Evolutionary conservation across 2,888 invertebrate species (phyloP).

Genomic region (Drepana falcataria): DNA sequence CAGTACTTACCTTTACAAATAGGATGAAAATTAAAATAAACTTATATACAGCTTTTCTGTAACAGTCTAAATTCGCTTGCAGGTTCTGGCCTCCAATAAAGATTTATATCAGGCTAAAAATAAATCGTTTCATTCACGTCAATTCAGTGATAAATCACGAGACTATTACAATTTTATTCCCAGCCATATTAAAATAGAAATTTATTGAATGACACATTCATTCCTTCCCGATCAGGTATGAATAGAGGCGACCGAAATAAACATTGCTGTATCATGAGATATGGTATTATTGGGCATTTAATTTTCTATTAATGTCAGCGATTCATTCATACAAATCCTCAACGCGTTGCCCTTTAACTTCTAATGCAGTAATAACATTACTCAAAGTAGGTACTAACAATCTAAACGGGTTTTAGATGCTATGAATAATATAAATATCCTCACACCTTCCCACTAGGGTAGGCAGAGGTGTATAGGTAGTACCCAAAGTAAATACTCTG

Average conservation of each 20-base stretch:
- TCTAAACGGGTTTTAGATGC: too few species aligned
- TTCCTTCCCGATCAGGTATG: neutral
- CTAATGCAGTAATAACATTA: too few species aligned
- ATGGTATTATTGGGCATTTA: neutral
- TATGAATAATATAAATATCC: too few species aligned
- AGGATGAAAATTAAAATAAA: neutral
- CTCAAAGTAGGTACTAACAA: too few species aligned
- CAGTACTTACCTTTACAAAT: too few species aligned
- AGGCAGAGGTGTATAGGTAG: too few species aligned
- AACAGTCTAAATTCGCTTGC: too few species aligned
- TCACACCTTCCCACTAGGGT: too few species aligned
- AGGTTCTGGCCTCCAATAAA: neutral
- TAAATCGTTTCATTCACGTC: neutral
- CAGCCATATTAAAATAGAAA: neutral
- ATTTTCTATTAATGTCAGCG: neutral
- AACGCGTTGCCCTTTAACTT: neutral
- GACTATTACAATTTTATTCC: neutral
- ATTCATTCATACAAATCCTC: neutral
- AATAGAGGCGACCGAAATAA: neutral
- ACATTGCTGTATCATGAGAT: neutral
- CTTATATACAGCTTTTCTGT: neutral
- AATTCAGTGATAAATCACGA: neutral
- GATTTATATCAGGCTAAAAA: neutral
- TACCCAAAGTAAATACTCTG: too few species aligned
- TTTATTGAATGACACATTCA: neutral